A percentile compares a stretch with the other conserved stretches of the same genome.
phyloP scores from a whole-genome alignment of 2,113 vertebrate genomes.

The Bos indicus region DNA sequence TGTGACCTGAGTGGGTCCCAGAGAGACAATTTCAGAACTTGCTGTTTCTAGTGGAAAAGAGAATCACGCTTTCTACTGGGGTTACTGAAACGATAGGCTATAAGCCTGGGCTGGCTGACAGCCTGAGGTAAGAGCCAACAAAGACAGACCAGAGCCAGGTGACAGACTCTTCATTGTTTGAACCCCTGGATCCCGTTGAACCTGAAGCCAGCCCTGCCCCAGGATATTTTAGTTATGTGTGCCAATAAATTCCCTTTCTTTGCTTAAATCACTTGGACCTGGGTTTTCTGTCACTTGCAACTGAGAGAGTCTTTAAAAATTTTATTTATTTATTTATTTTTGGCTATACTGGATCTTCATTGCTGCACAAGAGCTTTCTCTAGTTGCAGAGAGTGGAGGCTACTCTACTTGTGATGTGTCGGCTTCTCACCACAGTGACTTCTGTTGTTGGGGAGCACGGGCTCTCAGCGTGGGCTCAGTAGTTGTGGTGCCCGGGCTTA shows the following conservation, averaged over 20 bases:
- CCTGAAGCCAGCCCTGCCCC: not conserved
- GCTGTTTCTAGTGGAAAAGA: constrained; percentile 12
- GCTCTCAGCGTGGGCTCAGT: not conserved
- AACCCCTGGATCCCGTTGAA: constrained; percentile 31
- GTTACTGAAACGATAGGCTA: not conserved
- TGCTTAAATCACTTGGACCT: not conserved
- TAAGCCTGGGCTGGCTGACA: not conserved
- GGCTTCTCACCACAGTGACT: not conserved
- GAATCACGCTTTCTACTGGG: not conserved
- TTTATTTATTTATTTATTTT: not conserved
- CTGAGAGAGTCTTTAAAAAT: not conserved
- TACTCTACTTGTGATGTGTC: not conserved
- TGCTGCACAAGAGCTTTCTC: not conserved
- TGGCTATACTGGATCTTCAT: not conserved
- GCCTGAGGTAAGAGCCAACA: not conserved
- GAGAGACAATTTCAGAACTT: constrained; percentile 8
- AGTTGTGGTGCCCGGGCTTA: not conserved
- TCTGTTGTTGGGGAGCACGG: not conserved
- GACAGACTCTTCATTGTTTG: not conserved
- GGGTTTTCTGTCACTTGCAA: constrained; percentile 19
- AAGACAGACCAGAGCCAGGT: not conserved
- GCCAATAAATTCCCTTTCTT: not conserved
- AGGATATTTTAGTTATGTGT: not conserved
- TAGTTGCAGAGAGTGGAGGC: not conserved
- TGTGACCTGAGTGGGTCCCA: not conserved